Conservation (phyloP, 2,888 invertebrate genomes). For the Rhaphigaster nebulosa region DNA sequence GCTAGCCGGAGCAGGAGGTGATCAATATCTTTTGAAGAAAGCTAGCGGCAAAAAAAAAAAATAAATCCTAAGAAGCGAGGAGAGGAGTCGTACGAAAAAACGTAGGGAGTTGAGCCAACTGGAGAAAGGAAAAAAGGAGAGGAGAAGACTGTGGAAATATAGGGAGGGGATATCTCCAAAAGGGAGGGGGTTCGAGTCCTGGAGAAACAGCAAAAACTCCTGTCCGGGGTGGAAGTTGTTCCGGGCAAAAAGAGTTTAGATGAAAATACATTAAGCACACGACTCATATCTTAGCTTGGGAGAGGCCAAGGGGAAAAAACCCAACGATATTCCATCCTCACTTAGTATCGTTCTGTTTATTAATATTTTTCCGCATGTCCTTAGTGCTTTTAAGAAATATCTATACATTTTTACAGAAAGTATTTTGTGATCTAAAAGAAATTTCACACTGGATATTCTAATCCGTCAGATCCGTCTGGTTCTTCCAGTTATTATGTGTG, state of each 20-base stretch:
- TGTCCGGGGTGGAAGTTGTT: constrained; percentile 52
- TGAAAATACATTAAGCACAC: constrained; percentile 25
- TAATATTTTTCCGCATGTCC: not conserved
- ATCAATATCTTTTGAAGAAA: constrained; percentile 3
- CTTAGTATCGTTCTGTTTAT: not conserved
- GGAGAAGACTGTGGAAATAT: constrained; percentile 22
- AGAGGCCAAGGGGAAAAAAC: not conserved
- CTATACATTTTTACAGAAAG: too few relatives aligned
- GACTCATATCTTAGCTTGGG: not conserved
- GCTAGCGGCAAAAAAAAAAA: not conserved
- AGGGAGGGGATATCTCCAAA: constrained; percentile 36
- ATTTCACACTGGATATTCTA: too few relatives aligned
- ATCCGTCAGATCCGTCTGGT: too few relatives aligned
- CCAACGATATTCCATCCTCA: not conserved
- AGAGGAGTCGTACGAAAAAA: constrained; percentile 10
- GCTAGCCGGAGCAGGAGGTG: not conserved
- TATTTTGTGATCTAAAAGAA: too few relatives aligned
- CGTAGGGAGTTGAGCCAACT: constrained; percentile 51
- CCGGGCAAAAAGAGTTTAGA: not conserved
- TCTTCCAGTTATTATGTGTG: too few relatives aligned
- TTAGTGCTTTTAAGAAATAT: not conserved
- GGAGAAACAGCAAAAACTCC: constrained; percentile 38
- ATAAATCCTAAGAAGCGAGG: constrained; percentile 49
- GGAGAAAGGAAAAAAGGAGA: constrained; percentile 42
- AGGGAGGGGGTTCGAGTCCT: not conserved